Base-by-base conservation (phyloP, 2,888 invertebrate species). In the Spicauda simplicius region DNA sequence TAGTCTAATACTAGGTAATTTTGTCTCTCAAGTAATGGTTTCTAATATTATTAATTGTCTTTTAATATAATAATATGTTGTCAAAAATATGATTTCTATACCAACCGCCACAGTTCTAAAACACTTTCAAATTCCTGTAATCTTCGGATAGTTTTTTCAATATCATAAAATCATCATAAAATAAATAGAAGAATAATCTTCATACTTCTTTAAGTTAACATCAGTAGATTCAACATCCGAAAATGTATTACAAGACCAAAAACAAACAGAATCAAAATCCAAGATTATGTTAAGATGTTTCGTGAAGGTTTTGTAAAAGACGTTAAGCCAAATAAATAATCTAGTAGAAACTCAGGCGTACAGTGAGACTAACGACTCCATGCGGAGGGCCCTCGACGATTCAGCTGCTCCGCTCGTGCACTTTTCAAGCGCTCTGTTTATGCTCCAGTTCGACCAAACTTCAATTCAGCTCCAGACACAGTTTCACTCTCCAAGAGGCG, bases 381-480 rank as follows among this genome's bases (percentile, higher is more conserved):
- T 73, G 79, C 78, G 74, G 79, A 87, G 87, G 72, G 83, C 80
- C 71, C 88, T 89, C 79, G 72, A 79, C 79, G 78, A 78, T 80
- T 78, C 82, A 77, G 82, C 80, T 81, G 83, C 84, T 85, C 81
- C 80, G 80, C 82, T 85, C 83, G 82, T 88, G 88, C 87, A 91
- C 88, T 88, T 87, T 89, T 89, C 84, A 87, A 90, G 89, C 86
- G 81, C 86, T 83, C 84, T 89, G 88, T 89, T 90, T 90, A 88
- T 85, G 87, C 86, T 87, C 86, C 76, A 87, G 82, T 87, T 86
- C 80, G 71, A 80, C 85, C 80, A 70, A 80, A 77, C 80, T 82
- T 80, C 74, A 79, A 78, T 84, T 78, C 61, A 61, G 62, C 56
- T 25, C n/a, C n/a, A 63, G 48, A 61, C 56, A 33, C 52, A 52